Conservation (phyloP, 2,888 invertebrate species). For the Rhagonycha lutea region DNA sequence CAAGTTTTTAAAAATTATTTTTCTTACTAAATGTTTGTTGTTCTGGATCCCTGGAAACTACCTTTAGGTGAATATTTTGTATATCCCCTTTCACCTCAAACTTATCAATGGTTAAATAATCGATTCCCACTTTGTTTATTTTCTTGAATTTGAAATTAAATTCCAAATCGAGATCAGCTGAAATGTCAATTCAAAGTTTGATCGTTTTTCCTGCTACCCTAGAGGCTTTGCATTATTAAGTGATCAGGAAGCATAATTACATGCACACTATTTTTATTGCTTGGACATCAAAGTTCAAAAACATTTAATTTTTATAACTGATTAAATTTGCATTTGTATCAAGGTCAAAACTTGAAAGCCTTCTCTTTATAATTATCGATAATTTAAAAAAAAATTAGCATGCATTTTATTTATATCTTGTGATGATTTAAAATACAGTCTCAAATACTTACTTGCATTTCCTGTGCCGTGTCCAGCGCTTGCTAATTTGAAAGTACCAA, state of each 20-base stretch:
- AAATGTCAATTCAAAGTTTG: not conserved
- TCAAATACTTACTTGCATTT: not conserved
- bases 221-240: too few relatives aligned
- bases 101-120: conserved; percentile 2
- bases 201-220: too few relatives aligned
- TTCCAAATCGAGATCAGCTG: not conserved
- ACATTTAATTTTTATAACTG: not conserved
- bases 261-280: not conserved
- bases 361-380: not conserved
- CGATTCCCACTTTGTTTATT: conserved; percentile 1
- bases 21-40: not conserved
- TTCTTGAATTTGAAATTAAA: not conserved
- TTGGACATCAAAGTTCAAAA: not conserved
- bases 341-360: not conserved
- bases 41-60: not conserved
- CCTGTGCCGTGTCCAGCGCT: not conserved
- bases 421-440: not conserved
- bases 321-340: not conserved
- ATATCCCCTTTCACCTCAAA: not conserved
- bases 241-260: not conserved
- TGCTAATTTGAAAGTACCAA: not conserved
- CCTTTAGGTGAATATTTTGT: not conserved
- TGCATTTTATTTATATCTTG: too few relatives aligned
- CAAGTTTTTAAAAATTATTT: too few relatives aligned
- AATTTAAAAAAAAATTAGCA: not conserved